These are phyloP conservation scores for Lasioglossum figueresi DNA, from an alignment of 2,888 invertebrate genomes.

Conservation along the genomic window DNA sequence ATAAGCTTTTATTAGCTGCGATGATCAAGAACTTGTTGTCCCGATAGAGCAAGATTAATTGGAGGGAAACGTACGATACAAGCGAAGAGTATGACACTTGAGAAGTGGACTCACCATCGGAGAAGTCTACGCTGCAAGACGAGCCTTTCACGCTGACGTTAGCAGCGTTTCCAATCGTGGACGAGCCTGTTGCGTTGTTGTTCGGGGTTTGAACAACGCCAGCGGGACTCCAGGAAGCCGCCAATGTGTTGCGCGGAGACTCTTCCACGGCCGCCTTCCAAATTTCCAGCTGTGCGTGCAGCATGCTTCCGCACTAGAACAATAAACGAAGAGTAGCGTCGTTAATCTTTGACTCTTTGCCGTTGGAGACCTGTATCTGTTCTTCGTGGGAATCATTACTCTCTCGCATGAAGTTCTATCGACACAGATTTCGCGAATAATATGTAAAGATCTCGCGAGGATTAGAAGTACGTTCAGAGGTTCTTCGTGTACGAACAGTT, in stretches of 20 bases:
- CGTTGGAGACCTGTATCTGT: not conserved
- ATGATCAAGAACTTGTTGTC: not conserved
- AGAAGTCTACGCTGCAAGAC: conserved; percentile 86
- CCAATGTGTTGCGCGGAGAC: conserved; percentile 85
- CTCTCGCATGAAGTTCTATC: not conserved
- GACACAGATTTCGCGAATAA: not conserved
- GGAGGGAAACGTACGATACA: not conserved
- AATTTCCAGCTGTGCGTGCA: conserved; percentile 95
- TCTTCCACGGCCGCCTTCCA: conserved; percentile 92
- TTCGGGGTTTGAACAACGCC: conserved; percentile 77
- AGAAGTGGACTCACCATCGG: conserved; percentile 87
- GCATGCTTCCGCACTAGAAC: conserved; percentile 91
- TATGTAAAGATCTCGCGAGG: not conserved
- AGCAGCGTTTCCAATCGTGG: conserved; percentile 73
- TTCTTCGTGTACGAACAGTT: not conserved
- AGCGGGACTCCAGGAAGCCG: conserved; percentile 80
- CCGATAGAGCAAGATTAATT: not conserved
- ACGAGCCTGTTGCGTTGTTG: conserved; percentile 73
- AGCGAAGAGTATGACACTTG: not conserved
- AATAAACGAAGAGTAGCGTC: not conserved
- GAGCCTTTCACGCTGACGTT: conserved; percentile 78
- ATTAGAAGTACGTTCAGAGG: too few species aligned
- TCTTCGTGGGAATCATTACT: not conserved
- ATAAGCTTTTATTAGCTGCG: too few species aligned
- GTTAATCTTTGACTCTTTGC: not conserved